These are phyloP conservation scores for Cataglyphis albicans DNA, from an alignment of 2,888 invertebrate genomes.

Conservation along the genomic window DNA sequence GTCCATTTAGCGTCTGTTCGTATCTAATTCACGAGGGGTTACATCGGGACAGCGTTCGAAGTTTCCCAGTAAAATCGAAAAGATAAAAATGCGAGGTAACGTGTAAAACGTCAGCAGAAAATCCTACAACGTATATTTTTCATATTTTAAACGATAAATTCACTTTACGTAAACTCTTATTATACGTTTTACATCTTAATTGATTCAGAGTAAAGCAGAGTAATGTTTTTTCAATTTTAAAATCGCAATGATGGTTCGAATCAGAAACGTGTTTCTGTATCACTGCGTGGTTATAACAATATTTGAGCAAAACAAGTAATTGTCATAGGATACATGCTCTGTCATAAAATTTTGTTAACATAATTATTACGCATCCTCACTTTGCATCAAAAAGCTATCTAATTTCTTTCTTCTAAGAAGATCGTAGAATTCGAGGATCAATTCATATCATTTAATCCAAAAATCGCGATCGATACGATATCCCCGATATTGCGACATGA, in stretches of 20 bases:
- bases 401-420: neutral
- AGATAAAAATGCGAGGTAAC: neutral
- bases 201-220: neutral
- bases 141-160: neutral
- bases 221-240: constrained; percentile 4
- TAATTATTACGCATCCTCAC: neutral
- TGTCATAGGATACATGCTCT: neutral
- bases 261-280: neutral
- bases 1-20: constrained; percentile 67
- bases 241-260: neutral
- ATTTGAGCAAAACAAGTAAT: neutral
- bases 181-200: neutral
- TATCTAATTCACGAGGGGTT: constrained; percentile 49
- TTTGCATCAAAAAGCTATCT: neutral
- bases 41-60: constrained; percentile 60
- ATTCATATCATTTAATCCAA: constrained; percentile 6
- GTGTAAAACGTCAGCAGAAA: neutral
- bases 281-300: neutral
- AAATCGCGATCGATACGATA: constrained; percentile 41
- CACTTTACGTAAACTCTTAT: neutral
- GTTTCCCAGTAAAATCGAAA: constrained; percentile 40
- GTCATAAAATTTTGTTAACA: neutral
- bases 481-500: constrained; percentile 48
- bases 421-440: constrained; percentile 18
- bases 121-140: neutral